A percentile compares a stretch with the other conserved stretches of the same genome.
Evolutionary conservation across 2,113 vertebrate species (phyloP).

Genomic region (Mormoops blainvillei): DNA sequence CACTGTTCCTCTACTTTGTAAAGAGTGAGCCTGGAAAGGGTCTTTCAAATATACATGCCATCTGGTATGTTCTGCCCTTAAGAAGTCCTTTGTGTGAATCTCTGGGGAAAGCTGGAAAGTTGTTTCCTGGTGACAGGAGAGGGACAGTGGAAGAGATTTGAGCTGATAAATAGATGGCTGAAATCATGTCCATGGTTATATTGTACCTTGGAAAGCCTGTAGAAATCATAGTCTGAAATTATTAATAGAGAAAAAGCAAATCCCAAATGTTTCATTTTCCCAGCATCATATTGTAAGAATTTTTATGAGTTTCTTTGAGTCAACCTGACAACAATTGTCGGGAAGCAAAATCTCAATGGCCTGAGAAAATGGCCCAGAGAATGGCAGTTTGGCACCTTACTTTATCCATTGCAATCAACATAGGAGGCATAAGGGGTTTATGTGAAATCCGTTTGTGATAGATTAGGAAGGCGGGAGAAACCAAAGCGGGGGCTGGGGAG

Average conservation of each 20-base stretch:
- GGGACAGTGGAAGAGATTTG: not conserved
- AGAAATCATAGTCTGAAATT: not conserved
- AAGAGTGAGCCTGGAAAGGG: not conserved
- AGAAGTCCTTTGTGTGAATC: not conserved
- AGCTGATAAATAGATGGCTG: not conserved
- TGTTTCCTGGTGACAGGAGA: not conserved
- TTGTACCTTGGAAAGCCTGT: not conserved
- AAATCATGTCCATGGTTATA: not conserved
- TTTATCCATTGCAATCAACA: too few species aligned
- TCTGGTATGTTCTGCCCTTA: not conserved
- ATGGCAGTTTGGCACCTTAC: too few species aligned
- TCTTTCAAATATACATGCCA: constrained; percentile 15
- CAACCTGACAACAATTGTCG: too few species aligned
- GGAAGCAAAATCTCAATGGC: too few species aligned
- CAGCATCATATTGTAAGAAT: not conserved
- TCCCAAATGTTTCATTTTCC: not conserved
- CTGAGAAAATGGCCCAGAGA: too few species aligned
- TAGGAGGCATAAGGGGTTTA: too few species aligned
- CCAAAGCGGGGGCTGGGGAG: too few species aligned
- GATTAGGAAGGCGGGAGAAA: too few species aligned
- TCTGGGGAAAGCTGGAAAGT: not conserved
- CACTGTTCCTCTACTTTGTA: not conserved
- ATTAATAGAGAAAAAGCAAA: not conserved
- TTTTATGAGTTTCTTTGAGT: too few species aligned
- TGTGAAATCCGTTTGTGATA: too few species aligned